Conservation (phyloP, 2,797 vertebrate genomes). For the Eulemur rubriventer region DNA sequence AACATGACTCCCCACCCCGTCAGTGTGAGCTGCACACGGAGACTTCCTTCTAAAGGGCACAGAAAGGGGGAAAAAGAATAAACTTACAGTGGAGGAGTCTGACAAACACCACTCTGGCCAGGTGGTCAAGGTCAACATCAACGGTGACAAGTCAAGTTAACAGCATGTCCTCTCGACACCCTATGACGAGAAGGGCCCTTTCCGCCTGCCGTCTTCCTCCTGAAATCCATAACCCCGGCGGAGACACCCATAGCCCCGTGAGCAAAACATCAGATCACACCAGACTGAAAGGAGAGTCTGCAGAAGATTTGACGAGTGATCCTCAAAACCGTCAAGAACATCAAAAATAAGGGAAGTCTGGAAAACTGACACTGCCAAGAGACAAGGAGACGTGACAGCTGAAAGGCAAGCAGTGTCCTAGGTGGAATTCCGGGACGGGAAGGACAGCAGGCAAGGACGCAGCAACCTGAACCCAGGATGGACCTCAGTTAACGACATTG, state of each 20-base stretch:
- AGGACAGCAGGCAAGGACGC: neutral
- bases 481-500: accelerated
- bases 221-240: neutral
- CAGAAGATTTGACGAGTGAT: accelerated
- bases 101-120: neutral
- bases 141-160: neutral
- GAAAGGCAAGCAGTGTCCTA: accelerated
- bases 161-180: accelerated
- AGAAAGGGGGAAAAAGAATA: neutral
- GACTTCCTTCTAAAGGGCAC: neutral
- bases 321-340: neutral
- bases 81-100: neutral
- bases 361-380: accelerated
- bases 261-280: neutral
- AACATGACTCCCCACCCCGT: neutral
- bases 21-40: accelerated
- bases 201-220: neutral
- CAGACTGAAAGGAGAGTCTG: accelerated
- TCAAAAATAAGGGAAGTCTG: too few species aligned
- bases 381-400: accelerated
- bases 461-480: neutral
- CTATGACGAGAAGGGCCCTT: accelerated
- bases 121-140: neutral
- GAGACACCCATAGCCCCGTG: too few species aligned
- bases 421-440: neutral